Evolutionary conservation across 37 sponge, comb jelly and placozoan species (phyloP).

Genomic region (Ianthella basta): DNA sequence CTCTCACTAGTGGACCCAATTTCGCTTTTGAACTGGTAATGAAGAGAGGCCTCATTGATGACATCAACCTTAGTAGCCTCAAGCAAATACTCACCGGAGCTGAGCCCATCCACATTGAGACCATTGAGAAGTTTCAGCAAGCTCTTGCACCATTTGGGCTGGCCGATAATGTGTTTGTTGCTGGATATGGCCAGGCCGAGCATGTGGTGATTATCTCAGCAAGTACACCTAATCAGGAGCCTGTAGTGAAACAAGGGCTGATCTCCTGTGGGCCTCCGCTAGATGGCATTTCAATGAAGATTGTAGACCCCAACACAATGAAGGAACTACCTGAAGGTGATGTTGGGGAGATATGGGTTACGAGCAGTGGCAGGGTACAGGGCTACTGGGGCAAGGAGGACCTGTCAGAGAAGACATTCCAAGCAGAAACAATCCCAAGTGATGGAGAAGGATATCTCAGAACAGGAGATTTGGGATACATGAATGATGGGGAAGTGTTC

Average conservation of each 20-base stretch:
- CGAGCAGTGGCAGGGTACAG: constrained; percentile 36
- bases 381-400: constrained; percentile 61
- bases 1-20: constrained; percentile 37
- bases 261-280: constrained; percentile 1
- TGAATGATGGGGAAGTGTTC: constrained; percentile 34
- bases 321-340: constrained; percentile 36
- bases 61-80: constrained; percentile 16
- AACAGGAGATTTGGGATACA: constrained; percentile 59
- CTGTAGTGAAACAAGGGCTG: background rate
- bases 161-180: constrained; percentile 4
- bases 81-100: constrained; percentile 16
- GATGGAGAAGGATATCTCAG: constrained; percentile 41
- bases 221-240: background rate
- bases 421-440: constrained; percentile 21
- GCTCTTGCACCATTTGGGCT: constrained; percentile 30
- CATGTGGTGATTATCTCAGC: constrained; percentile 33
- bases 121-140: constrained; percentile 12
- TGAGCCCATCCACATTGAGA: constrained; percentile 30
- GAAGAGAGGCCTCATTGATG: background rate
- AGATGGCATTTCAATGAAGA: constrained; percentile 37
- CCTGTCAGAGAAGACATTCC: constrained; percentile 25
- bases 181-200: constrained; percentile 48
- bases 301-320: constrained; percentile 50
- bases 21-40: constrained; percentile 42
- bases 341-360: constrained; percentile 55